Evolutionary conservation across 2,797 vertebrate species (phyloP).

Genomic region (Coregonus sp.): DNA sequence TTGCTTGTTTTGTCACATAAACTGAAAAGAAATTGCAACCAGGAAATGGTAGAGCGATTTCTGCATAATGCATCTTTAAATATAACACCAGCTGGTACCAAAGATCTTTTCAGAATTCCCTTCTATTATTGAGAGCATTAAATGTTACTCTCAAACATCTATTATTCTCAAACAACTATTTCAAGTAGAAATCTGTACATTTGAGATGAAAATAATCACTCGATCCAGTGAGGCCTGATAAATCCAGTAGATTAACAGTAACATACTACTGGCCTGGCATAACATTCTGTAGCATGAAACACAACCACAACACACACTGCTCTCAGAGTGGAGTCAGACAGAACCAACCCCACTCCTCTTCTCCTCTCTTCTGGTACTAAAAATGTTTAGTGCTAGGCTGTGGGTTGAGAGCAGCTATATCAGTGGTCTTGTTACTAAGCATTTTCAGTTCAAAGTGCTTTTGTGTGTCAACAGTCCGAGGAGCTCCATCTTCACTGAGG

Average conservation of each 20-base stretch:
- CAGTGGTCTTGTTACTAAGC: slow-evolving; percentile 43
- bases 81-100: not conserved
- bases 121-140: not conserved
- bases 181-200: slow-evolving; percentile 57
- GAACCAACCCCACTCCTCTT: slow-evolving; percentile 15
- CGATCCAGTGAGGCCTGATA: slow-evolving; percentile 36
- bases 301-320: slow-evolving; percentile 36
- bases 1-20: too few relatives aligned
- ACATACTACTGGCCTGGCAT: slow-evolving; percentile 33
- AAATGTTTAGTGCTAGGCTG: slow-evolving; percentile 35
- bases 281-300: not conserved
- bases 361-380: slow-evolving; percentile 35
- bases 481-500: slow-evolving; percentile 26
- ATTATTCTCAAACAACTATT: slow-evolving; percentile 35
- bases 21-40: too few relatives aligned
- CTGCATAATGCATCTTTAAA: not conserved
- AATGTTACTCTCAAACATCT: slow-evolving; percentile 24
- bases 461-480: slow-evolving; percentile 40
- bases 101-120: not conserved
- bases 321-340: slow-evolving; percentile 31
- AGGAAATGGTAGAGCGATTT: too few relatives aligned
- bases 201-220: slow-evolving; percentile 5
- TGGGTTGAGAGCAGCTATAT: slow-evolving; percentile 43
- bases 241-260: slow-evolving; percentile 33
- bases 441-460: slow-evolving; percentile 66